Evolutionary conservation across 1,140 invertebrate species (phyloP).

Genomic region (Habropoda laboriosa): DNA sequence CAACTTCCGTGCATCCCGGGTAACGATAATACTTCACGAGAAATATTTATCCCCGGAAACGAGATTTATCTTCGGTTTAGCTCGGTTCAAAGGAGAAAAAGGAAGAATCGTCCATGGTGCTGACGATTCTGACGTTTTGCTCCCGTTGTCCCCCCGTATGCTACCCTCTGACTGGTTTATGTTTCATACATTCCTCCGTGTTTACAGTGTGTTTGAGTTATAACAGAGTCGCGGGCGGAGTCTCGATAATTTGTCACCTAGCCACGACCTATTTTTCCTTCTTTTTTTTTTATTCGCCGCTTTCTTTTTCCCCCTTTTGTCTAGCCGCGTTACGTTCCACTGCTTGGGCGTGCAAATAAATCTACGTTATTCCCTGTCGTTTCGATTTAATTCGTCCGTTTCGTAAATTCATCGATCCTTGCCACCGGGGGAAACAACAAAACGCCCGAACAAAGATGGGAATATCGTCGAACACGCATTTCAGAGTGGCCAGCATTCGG

Average conservation of each 20-base stretch:
- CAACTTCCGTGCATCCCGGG: no score
- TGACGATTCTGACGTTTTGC: slow-evolving; percentile 22
- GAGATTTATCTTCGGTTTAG: background rate
- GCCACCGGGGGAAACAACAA: background rate
- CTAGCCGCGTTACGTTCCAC: background rate
- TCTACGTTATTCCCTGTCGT: slow-evolving; percentile 9
- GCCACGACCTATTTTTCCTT: slow-evolving; percentile 10
- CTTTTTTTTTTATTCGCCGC: background rate
- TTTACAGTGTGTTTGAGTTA: slow-evolving; percentile 12
- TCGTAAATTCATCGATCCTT: background rate
- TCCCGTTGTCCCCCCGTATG: background rate
- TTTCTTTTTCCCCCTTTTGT: background rate
- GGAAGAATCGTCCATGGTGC: background rate
- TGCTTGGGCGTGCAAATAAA: slow-evolving; percentile 31
- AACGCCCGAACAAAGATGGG: background rate
- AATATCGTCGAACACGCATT: background rate
- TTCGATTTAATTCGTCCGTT: slow-evolving; percentile 22
- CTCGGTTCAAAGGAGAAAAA: background rate
- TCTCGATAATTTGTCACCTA: slow-evolving; percentile 33
- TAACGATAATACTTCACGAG: background rate
- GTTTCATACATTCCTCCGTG: slow-evolving; percentile 30
- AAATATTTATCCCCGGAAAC: background rate
- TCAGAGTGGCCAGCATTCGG: background rate
- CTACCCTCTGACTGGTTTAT: slow-evolving; percentile 6
- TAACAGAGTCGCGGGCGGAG: slow-evolving; percentile 16